These are phyloP conservation scores for Ceraclea dissimilis DNA, from an alignment of 2,888 invertebrate genomes.

Conservation along the genomic window DNA sequence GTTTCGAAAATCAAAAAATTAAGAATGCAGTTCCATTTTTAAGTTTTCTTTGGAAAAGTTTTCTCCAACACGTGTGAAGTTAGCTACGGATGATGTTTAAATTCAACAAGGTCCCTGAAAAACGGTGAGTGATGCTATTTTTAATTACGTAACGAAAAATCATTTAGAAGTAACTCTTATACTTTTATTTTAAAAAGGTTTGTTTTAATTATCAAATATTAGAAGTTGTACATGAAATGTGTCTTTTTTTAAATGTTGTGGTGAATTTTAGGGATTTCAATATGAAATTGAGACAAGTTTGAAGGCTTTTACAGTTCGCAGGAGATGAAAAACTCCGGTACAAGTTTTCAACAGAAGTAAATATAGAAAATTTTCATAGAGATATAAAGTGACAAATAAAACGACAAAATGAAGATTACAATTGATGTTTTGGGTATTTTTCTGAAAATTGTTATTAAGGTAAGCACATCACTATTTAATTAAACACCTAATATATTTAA, in stretches of 20 bases:
- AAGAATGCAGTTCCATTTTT: no score
- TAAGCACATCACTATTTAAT: slow-evolving; percentile 31
- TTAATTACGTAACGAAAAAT: slow-evolving; percentile 20
- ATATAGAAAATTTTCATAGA: no score
- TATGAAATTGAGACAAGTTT: slow-evolving; percentile 3
- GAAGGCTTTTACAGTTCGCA: slow-evolving; percentile 1
- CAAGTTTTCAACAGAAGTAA: no score
- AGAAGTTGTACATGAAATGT: not conserved
- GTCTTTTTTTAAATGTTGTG: not conserved
- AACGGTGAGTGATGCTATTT: slow-evolving; percentile 21
- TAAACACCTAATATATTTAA: no score
- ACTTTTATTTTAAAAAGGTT: slow-evolving; percentile 2
- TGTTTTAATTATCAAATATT: not conserved
- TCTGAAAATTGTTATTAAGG: slow-evolving; percentile 46
- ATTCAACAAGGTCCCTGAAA: slow-evolving; percentile 19
- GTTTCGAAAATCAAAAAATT: not conserved
- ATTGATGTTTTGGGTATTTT: slow-evolving; percentile 47
- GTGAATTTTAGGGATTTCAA: slow-evolving; percentile 10
- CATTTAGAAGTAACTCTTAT: not conserved
- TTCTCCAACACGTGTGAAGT: slow-evolving; percentile 18
- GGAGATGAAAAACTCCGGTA: not conserved
- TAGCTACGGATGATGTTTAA: slow-evolving; percentile 13
- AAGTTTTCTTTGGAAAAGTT: not conserved
- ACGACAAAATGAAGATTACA: slow-evolving; percentile 44
- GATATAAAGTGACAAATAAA: not conserved